Conservation (phyloP, 2,888 invertebrate species). For the Euplagia quadripunctaria region DNA sequence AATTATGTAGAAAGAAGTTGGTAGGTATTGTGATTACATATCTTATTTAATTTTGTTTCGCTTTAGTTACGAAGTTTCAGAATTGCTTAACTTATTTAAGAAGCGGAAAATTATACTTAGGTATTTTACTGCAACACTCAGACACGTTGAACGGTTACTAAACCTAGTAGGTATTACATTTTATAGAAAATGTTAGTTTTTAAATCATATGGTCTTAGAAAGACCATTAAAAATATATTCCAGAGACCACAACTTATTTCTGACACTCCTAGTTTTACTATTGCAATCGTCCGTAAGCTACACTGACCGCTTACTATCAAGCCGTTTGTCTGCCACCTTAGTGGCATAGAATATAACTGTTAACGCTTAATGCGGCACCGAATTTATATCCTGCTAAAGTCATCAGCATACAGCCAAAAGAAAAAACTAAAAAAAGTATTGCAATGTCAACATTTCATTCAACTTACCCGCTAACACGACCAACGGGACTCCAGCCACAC, state of each 20-base stretch:
- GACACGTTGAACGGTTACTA: background rate
- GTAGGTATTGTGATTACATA: background rate
- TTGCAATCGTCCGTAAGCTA: background rate
- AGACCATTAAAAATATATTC: background rate
- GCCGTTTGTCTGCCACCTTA: background rate
- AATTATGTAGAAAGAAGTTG: background rate
- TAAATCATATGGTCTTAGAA: background rate
- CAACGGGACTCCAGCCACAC: slow-evolving; percentile 77
- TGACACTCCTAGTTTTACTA: background rate
- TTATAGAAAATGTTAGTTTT: background rate
- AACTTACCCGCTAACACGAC: slow-evolving; percentile 71
- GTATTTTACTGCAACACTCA: background rate
- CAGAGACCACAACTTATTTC: background rate
- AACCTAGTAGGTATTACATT: background rate
- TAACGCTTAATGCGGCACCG: background rate
- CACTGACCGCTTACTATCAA: background rate
- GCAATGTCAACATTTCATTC: slow-evolving; percentile 73
- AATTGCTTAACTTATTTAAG: background rate
- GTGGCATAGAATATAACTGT: background rate
- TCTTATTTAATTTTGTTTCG: background rate
- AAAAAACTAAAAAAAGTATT: slow-evolving; percentile 32
- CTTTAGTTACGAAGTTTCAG: background rate
- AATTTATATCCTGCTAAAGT: background rate
- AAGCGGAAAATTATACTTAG: background rate
- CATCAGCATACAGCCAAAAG: slow-evolving; percentile 6